These are phyloP conservation scores for Tautogolabrus adspersus DNA, from an alignment of 2,113 vertebrate species.

Conservation along the genomic window DNA sequence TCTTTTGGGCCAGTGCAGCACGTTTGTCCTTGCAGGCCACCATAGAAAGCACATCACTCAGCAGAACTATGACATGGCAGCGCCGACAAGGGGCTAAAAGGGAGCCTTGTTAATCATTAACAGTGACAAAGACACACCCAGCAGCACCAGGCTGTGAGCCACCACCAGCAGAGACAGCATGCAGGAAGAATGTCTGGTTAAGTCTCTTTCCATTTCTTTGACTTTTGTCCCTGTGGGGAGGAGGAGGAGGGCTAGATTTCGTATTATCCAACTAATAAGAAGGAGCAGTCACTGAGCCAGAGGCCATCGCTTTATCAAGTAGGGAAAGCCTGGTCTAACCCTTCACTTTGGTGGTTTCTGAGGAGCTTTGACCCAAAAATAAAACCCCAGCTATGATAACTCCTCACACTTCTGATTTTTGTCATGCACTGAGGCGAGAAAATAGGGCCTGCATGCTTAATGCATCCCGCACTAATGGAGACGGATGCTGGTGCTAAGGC, in stretches of 20 bases:
- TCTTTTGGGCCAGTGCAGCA: background rate
- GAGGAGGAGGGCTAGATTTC: constrained; percentile 1
- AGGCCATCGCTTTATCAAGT: constrained; percentile 15
- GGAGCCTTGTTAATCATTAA: constrained; percentile 45
- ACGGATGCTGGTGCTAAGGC: constrained; percentile 16
- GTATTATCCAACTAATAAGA: constrained; percentile 32
- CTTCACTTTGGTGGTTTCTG: constrained; percentile 12
- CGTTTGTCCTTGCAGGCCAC: background rate
- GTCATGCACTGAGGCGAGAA: constrained; percentile 3
- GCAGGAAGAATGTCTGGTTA: constrained; percentile 12
- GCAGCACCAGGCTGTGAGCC: constrained; percentile 19
- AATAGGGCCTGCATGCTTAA: constrained; percentile 21
- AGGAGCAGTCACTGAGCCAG: constrained; percentile 28
- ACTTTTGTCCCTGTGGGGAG: constrained; percentile 2
- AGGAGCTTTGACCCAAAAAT: constrained; percentile 28
- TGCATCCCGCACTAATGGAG: constrained; percentile 14
- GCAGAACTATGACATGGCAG: constrained; percentile 6
- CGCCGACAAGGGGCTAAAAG: background rate
- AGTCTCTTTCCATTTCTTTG: constrained; percentile 15
- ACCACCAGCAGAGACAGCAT: constrained; percentile 17
- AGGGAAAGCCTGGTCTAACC: constrained; percentile 15
- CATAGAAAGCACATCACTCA: constrained; percentile 23
- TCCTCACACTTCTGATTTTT: constrained; percentile 19
- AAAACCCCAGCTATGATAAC: constrained; percentile 4
- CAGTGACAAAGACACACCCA: constrained; percentile 46